Evolutionary conservation across 2,888 invertebrate species (phyloP).

Genomic region (Protula sp.): DNA sequence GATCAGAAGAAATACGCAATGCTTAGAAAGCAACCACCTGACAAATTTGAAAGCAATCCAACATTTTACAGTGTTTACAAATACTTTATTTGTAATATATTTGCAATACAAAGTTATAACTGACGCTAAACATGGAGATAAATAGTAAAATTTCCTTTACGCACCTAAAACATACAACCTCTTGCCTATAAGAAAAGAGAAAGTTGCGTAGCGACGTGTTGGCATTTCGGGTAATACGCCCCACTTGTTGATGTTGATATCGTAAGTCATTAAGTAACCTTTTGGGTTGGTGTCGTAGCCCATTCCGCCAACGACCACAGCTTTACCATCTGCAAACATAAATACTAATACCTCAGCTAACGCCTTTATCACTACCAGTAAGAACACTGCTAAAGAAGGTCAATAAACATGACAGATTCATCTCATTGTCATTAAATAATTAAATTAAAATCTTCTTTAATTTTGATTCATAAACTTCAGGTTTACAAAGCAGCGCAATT

Average conservation of each 20-base stretch:
- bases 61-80: background rate
- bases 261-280: constrained; percentile 37
- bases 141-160: background rate
- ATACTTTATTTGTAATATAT: background rate
- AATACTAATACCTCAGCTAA: too few species aligned
- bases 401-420: too few species aligned
- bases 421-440: background rate
- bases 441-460: too few species aligned
- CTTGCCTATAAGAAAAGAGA: constrained; percentile 38
- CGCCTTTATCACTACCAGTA: too few species aligned
- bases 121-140: background rate
- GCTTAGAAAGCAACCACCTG: too few species aligned
- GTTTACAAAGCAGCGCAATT: too few species aligned
- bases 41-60: too few species aligned
- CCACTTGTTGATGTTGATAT: constrained; percentile 40
- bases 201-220: constrained; percentile 47
- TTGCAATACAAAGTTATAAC: background rate
- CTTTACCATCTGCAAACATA: constrained; percentile 34
- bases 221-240: constrained; percentile 34
- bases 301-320: constrained; percentile 47
- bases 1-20: too few species aligned
- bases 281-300: constrained; percentile 40
- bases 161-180: constrained; percentile 48
- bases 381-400: too few species aligned
- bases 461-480: too few species aligned